Evolutionary conservation across 2,797 vertebrate genomes (phyloP).

Genomic region (Cetoscarus ocellatus): DNA sequence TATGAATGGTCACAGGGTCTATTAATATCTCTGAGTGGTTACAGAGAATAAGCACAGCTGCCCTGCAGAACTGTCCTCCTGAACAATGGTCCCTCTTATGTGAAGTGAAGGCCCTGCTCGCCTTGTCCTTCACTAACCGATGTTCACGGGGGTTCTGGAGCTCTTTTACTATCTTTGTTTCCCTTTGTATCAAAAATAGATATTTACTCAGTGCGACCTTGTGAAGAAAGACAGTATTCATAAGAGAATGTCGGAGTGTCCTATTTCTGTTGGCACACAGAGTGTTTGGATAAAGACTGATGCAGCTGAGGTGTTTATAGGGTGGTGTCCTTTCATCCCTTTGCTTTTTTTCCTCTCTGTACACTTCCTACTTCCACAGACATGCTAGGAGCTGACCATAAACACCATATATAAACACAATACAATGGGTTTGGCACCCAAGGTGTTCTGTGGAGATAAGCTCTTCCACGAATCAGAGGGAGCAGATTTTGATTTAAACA

Average conservation of each 20-base stretch:
- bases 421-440: constrained; percentile 29
- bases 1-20: constrained; percentile 39
- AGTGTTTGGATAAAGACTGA: constrained; percentile 53
- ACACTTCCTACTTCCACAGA: constrained; percentile 38
- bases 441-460: constrained; percentile 59
- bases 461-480: constrained; percentile 9
- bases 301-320: constrained; percentile 66
- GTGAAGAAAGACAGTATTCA: constrained; percentile 49
- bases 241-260: constrained; percentile 31
- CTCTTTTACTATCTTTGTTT: constrained; percentile 37
- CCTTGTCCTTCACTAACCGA: constrained; percentile 13
- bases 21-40: constrained; percentile 66
- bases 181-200: constrained; percentile 47
- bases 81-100: constrained; percentile 71
- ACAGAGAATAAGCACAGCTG: constrained; percentile 69
- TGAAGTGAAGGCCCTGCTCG: constrained; percentile 42
- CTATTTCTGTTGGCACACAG: constrained; percentile 56
- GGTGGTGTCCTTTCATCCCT: constrained; percentile 40
- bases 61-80: constrained; percentile 47
- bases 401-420: constrained; percentile 39
- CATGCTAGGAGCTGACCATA: constrained; percentile 19
- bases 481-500: constrained; percentile 33
- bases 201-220: constrained; percentile 50
- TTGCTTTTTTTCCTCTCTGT: neutral
- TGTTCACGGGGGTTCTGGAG: constrained; percentile 28